Evolutionary conservation across 2,797 vertebrate genomes (phyloP).

Genomic region (Octomys mimax): DNA sequence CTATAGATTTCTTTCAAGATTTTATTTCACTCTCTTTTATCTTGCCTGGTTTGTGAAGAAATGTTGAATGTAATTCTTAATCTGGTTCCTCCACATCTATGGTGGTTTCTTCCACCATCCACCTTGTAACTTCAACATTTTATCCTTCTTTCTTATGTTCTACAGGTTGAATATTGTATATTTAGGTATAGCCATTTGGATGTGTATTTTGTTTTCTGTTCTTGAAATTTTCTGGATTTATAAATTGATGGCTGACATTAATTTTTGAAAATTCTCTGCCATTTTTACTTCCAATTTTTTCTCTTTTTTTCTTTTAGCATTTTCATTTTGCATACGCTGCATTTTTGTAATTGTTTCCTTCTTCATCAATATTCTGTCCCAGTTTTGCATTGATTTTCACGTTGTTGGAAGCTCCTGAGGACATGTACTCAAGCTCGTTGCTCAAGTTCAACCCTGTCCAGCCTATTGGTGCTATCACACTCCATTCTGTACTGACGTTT

Average conservation of each 20-base stretch:
- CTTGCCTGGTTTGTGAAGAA: not conserved
- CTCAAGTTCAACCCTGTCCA: not conserved
- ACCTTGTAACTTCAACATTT: not conserved
- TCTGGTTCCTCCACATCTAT: not conserved
- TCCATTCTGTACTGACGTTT: not conserved
- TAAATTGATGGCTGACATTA: not conserved
- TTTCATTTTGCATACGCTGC: fast-evolving
- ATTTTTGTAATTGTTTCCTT: not conserved
- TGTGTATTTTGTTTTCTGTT: not conserved
- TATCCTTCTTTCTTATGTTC: not conserved
- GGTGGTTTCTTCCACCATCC: fast-evolving
- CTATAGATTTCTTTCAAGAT: not conserved
- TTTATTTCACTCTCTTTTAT: not conserved
- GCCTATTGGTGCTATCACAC: too few relatives aligned
- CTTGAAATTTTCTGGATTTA: not conserved
- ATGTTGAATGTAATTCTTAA: not conserved
- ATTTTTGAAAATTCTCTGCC: not conserved
- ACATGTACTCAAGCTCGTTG: not conserved
- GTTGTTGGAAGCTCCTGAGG: not conserved
- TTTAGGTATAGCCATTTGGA: not conserved
- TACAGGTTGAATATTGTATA: not conserved
- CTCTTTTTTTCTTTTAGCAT: not conserved
- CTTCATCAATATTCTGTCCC: not conserved
- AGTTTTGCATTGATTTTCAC: not conserved
- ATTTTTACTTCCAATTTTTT: not conserved